phyloP scores from a whole-genome alignment of 1,140 invertebrate genomes.

The Drosophila paulistorum region DNA sequence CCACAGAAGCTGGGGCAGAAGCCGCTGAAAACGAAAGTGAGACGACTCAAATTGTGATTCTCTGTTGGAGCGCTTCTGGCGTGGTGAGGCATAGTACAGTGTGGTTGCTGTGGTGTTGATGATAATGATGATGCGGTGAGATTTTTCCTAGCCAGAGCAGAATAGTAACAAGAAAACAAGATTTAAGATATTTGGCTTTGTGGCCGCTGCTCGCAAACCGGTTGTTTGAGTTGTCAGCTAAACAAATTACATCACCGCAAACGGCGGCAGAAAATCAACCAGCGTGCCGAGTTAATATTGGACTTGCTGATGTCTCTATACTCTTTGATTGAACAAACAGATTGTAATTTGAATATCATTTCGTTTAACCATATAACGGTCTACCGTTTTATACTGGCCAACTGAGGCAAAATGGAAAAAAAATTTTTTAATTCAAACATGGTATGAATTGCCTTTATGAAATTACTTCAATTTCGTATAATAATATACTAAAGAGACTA shows the following conservation, averaged over 20 bases:
- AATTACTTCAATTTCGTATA: too few species aligned
- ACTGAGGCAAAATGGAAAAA: too few species aligned
- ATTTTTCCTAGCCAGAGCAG: slow-evolving; percentile 45
- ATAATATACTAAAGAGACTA: too few species aligned
- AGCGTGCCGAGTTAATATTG: slow-evolving; percentile 1
- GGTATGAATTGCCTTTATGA: too few species aligned
- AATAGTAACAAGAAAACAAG: slow-evolving; percentile 54
- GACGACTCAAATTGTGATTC: slow-evolving; percentile 5
- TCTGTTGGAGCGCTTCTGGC: not conserved
- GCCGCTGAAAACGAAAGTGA: slow-evolving; percentile 63
- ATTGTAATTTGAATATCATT: too few species aligned
- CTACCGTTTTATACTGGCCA: too few species aligned
- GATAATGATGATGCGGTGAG: slow-evolving; percentile 22
- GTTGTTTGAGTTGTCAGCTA: slow-evolving; percentile 63
- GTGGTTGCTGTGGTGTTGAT: too few species aligned
- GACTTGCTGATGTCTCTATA: not conserved
- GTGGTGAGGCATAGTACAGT: not conserved
- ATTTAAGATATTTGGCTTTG: slow-evolving; percentile 53
- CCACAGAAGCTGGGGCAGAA: not conserved
- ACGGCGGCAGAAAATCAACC: slow-evolving; percentile 30
- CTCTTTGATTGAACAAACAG: slow-evolving; percentile 29
- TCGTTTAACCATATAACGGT: too few species aligned
- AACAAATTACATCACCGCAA: slow-evolving; percentile 72
- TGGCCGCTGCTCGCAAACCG: slow-evolving; percentile 49
- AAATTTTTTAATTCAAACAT: too few species aligned